Conservation (phyloP, 2,888 invertebrate genomes). For the Phrixothrix hirtus region DNA sequence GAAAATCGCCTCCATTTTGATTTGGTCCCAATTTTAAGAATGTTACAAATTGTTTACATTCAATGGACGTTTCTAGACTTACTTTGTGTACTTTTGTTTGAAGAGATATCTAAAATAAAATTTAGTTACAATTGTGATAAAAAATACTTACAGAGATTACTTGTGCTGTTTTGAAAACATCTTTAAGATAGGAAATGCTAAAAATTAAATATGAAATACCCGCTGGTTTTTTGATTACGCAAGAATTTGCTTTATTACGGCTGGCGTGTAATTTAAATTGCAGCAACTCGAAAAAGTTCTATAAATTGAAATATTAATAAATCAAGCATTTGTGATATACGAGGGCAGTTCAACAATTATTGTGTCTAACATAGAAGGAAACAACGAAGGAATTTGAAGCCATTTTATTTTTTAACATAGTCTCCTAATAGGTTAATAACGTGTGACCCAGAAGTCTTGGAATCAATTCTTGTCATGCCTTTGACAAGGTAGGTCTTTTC, state of each 20-base stretch:
- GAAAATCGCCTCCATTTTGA: slow-evolving; percentile 2
- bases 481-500: no score
- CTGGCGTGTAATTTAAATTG: slow-evolving; percentile 62
- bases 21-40: slow-evolving; percentile 9
- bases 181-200: slow-evolving; percentile 70
- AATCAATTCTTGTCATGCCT: no score
- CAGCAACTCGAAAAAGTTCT: slow-evolving; percentile 73
- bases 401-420: no score
- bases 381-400: not conserved
- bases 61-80: not conserved
- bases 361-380: not conserved
- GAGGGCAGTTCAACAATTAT: slow-evolving; percentile 29
- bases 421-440: no score
- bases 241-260: not conserved
- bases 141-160: no score
- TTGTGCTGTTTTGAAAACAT: slow-evolving; percentile 71
- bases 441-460: no score
- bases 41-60: not conserved
- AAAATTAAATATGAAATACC: slow-evolving; percentile 56
- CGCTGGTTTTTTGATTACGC: not conserved
- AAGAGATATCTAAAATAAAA: slow-evolving; percentile 9
- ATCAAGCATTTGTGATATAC: slow-evolving; percentile 23
- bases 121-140: no score
- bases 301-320: slow-evolving; percentile 13
- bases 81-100: no score